phyloP scores from a whole-genome alignment of 2,113 vertebrate species.

The Pseudolaguvia tuberculata region DNA sequence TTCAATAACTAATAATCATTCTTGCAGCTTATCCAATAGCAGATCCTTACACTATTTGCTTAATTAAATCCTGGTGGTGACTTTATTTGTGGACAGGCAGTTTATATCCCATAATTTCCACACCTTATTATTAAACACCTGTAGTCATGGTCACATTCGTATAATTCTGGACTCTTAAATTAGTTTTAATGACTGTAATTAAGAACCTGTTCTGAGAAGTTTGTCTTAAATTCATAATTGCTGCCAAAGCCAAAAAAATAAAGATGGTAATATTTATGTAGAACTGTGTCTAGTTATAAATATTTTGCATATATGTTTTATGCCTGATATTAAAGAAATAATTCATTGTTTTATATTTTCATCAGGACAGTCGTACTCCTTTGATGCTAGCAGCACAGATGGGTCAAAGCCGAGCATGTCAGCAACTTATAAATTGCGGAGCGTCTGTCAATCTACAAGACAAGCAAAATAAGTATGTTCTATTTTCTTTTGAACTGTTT shows the following conservation, averaged over 20 bases:
- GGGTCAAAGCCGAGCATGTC: constrained; percentile 71
- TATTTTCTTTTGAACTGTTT: neutral
- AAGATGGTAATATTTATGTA: neutral
- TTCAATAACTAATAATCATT: too few relatives aligned
- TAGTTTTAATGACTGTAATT: neutral
- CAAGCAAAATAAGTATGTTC: constrained; percentile 74
- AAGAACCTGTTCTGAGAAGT: neutral
- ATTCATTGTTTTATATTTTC: neutral
- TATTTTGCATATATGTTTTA: neutral
- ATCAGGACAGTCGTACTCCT: constrained; percentile 74
- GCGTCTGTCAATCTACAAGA: constrained; percentile 74
- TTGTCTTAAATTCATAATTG: neutral
- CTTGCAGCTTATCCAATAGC: too few relatives aligned
- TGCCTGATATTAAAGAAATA: too few relatives aligned
- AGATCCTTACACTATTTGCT: too few relatives aligned
- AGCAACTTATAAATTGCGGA: constrained; percentile 73
- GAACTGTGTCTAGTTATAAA: neutral
- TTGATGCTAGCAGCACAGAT: constrained; percentile 78
- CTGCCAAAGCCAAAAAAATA: neutral
- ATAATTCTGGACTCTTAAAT: neutral
- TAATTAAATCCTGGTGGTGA: too few relatives aligned
- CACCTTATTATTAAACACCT: constrained; percentile 9
- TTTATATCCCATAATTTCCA: neutral
- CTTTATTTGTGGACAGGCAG: too few relatives aligned
- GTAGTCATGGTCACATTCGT: neutral